Evolutionary conservation across 2,797 vertebrate genomes (phyloP), one percentile per base, ranked within the genome.

Genomic region (Brachyalestes nurse): DNA sequence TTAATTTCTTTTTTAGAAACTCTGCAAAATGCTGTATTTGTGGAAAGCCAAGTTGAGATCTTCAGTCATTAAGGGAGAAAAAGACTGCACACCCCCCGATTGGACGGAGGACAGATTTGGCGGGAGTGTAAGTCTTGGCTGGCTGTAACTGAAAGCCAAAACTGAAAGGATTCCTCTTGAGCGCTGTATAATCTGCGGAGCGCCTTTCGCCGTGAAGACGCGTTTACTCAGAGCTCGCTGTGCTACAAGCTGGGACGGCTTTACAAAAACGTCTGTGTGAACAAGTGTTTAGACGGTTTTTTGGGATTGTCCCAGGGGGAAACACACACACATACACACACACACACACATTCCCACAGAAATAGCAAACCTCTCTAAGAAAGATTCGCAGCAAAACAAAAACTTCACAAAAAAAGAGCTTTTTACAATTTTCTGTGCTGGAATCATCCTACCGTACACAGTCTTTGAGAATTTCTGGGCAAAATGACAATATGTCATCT

Each of bases 231-330:
- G 28, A 57, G 70, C 70, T 57, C 28, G 14, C 49, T 55, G 70
- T 5, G 17, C 70, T 38, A 57, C 70, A 34, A 57, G 51, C 70
- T 72, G 70, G 70, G 70, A 38, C 5, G 23, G 58, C 74, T 64
- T 77, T 57, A 82, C 80, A 82, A 65, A 77, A 77, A 65, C 40
- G 38, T 47, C 58, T 77, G 74, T 76, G 57, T 71, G 66, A 66
- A 72, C 58, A 64, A 79, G 60, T 65, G 71, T 28, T 74, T 74
- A 64, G 78, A 80, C 40, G 61, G 1, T 34, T 72, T 72, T 73
- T n/a, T 80, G 61, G n/a, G 21, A 53, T 66, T 10, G 6, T 80
- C 72, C 61, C 70, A 19, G 51, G 51, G 51, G 70, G 17, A 53
- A 70, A 69, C 66, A 69, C 57, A 55, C 14, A 49, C 21, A 70